Conservation (phyloP, 2,113 vertebrate genomes). For the Nesoenas mayeri region DNA sequence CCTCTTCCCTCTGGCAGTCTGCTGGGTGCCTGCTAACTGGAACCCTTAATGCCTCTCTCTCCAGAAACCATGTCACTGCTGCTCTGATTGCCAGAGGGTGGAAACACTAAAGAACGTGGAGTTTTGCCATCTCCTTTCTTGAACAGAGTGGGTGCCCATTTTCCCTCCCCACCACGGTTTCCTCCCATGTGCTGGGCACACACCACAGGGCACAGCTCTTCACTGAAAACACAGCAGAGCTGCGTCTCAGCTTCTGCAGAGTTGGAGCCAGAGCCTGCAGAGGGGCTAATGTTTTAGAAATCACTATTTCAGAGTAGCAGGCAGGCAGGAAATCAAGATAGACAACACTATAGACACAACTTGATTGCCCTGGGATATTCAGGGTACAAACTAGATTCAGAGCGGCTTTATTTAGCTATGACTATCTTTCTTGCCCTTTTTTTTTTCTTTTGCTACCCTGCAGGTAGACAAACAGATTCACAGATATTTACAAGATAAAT, state of each 20-base stretch:
- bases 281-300: not conserved
- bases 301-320: not conserved
- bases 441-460: not conserved
- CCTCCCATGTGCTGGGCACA: rapidly evolving
- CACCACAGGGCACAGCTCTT: not conserved
- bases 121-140: not conserved
- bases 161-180: rapidly evolving
- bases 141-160: rapidly evolving
- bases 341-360: not conserved
- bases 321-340: not conserved
- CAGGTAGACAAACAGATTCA: slow-evolving; percentile 13
- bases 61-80: rapidly evolving
- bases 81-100: not conserved
- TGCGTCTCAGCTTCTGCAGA: not conserved
- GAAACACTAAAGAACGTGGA: not conserved
- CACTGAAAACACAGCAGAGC: not conserved
- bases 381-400: not conserved
- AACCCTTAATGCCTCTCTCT: not conserved
- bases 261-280: not conserved
- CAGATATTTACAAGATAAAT: slow-evolving; percentile 21
- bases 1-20: not conserved
- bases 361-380: not conserved
- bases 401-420: slow-evolving; percentile 15
- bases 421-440: not conserved
- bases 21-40: not conserved